Base-by-base conservation (phyloP, 2,888 invertebrate genomes). In the Caenorhabditis sp. region DNA sequence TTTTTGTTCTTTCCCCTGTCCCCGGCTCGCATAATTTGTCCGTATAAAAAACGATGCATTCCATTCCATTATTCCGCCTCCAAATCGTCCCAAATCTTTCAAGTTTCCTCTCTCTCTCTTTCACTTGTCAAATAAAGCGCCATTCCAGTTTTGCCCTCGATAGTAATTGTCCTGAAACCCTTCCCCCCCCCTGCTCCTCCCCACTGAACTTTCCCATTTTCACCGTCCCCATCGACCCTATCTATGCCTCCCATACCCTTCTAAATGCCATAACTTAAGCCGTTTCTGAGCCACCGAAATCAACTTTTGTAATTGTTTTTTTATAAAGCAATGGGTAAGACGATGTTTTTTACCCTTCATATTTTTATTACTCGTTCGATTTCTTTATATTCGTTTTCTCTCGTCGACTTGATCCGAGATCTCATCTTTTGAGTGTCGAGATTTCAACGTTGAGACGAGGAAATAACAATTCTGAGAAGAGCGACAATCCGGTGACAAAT, bases 41-140 rank as follows among this genome's bases (percentile, higher is more conserved):
- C 40, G 3, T 4, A 3, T 20, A 18, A 50, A 20, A 20, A n/a
- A 47, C 9, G 47, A 47, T 47, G 20, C 47, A 47, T 47, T 47
- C 47, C 47, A 15, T 13, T 15, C 15, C 11, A 18, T 47, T 18
- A 18, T 47, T 47, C 20, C 18, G 47, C 18, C 47, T 18, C 47
- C 47, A n/a, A n/a, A 5, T 3, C 11, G 8, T 24, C 15, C 22
- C 26, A n/a, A 53, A 9, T 26, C 15, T 53, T 53, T 53, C 26
- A 22, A 50, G 8, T 18, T 13, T 22, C n/a, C 9, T 32, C 9
- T 32, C 32, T 53, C 53, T 53, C 24, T 53, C 53, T 53, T 53
- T 53, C 53, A 53, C 53, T 53, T 53, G 53, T 53, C 53, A 15
- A 53, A 53, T 53, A 53, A 22, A 53, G 26, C 22, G 53, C 53